Evolutionary conservation across 2,797 vertebrate species (phyloP).

Genomic region (Siniperca obscura): DNA sequence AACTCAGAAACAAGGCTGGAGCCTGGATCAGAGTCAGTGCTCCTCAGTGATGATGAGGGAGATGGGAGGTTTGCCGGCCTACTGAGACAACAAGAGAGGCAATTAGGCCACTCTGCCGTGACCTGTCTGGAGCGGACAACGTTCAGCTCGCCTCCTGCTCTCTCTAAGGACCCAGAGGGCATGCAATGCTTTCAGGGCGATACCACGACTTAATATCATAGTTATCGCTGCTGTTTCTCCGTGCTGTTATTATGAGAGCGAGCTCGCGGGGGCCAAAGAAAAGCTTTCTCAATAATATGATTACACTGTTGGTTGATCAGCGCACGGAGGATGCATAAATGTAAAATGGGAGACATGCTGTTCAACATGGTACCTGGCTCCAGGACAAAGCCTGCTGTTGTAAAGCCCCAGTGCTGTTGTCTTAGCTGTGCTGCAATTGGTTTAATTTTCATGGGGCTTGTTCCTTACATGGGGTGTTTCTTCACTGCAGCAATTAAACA

Average conservation of each 20-base stretch:
- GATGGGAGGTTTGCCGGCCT: conserved; percentile 68
- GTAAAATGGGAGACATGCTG: conserved; percentile 63
- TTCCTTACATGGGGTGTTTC: conserved; percentile 42
- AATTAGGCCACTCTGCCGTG: conserved; percentile 81
- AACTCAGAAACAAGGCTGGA: conserved; percentile 36
- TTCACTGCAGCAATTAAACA: conserved; percentile 59
- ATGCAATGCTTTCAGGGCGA: conserved; percentile 53
- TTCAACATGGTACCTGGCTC: conserved; percentile 63
- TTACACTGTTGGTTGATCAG: conserved; percentile 66
- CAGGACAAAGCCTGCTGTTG: conserved; percentile 64
- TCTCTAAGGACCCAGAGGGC: conserved; percentile 53
- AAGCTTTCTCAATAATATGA: conserved; percentile 58
- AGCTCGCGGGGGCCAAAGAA: conserved; percentile 16
- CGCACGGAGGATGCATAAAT: conserved; percentile 44
- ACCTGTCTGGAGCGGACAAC: conserved; percentile 73
- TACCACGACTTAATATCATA: conserved; percentile 62
- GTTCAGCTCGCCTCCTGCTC: conserved; percentile 50
- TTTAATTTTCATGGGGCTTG: conserved; percentile 59
- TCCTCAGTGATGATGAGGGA: conserved; percentile 70
- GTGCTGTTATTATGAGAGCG: conserved; percentile 11
- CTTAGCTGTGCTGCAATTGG: conserved; percentile 43
- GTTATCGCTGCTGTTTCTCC: conserved; percentile 38
- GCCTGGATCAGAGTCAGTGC: conserved; percentile 51
- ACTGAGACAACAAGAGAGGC: conserved; percentile 80
- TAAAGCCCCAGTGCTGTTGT: conserved; percentile 53